Percentiles rank a stretch among this genome's conserved stretches.
Conservation (phyloP, 2,113 vertebrate genomes). For the Prinia subflava region DNA sequence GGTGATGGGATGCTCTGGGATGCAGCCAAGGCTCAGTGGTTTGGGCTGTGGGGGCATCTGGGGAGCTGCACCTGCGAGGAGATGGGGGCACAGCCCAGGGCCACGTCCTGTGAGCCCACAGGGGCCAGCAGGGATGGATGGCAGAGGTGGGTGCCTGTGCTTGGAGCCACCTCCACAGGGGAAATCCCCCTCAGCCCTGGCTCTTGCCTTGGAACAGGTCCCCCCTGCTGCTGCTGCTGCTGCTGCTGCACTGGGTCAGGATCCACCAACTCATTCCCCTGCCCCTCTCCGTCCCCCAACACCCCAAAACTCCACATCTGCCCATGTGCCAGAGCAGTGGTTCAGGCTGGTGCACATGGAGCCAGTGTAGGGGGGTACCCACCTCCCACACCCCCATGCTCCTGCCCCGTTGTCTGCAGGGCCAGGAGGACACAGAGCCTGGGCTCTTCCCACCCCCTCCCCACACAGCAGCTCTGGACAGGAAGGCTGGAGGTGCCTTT, state of each 20-base stretch:
- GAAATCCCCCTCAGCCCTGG: fast-evolving
- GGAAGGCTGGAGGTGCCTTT: background rate
- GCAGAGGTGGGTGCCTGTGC: no score
- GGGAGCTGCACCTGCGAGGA: background rate
- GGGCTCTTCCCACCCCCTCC: background rate
- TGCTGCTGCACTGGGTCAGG: background rate
- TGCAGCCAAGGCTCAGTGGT: fast-evolving
- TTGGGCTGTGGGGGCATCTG: fast-evolving
- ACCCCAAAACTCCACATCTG: background rate
- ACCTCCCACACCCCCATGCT: fast-evolving
- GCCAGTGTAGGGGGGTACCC: fast-evolving
- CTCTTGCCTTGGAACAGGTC: background rate
- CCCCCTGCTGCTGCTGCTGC: background rate
- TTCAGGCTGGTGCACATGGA: fast-evolving
- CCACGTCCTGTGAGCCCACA: fast-evolving
- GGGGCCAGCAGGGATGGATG: fast-evolving
- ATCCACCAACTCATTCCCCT: background rate
- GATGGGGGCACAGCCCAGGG: background rate
- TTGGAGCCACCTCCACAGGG: fast-evolving
- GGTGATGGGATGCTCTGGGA: fast-evolving
- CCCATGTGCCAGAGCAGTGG: fast-evolving
- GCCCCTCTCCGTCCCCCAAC: fast-evolving
- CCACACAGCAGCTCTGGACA: fast-evolving
- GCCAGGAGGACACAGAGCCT: background rate
- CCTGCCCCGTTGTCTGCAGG: fast-evolving